Conservation (phyloP, 2,113 vertebrate species). For the Antennarius striatus region DNA sequence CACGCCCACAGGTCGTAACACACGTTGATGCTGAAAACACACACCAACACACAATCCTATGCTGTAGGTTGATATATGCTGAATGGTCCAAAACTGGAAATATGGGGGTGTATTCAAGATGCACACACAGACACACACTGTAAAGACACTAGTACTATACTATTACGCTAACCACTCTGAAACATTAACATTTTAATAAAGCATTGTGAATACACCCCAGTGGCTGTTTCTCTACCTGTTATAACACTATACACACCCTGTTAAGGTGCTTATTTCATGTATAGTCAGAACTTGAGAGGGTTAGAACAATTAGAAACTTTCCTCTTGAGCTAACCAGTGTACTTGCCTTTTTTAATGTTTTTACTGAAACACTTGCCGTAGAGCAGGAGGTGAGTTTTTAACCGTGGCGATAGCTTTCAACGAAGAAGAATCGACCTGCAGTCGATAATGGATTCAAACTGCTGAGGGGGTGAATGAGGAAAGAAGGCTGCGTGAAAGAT, state of each 20-base stretch:
- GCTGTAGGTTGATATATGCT: conserved; percentile 59
- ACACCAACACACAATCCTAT: conserved; percentile 53
- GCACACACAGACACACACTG: conserved; percentile 38
- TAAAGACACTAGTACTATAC: conserved; percentile 49
- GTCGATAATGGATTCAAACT: background rate
- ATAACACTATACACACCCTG: conserved; percentile 56
- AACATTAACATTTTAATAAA: conserved; percentile 37
- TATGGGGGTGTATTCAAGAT: conserved; percentile 49
- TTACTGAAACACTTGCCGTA: conserved; percentile 63
- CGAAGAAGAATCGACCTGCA: background rate
- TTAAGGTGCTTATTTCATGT: conserved; percentile 59
- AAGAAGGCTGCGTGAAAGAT: conserved; percentile 7
- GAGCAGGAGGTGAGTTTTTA: conserved; percentile 50
- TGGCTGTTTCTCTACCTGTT: conserved; percentile 56
- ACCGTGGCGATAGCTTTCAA: conserved; percentile 52
- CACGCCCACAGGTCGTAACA: conserved; percentile 31
- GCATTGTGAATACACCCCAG: conserved; percentile 61
- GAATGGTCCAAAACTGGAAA: conserved; percentile 63
- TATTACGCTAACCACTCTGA: conserved; percentile 53
- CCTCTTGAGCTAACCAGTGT: conserved; percentile 62
- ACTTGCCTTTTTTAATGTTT: conserved; percentile 65
- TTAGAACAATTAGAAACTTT: conserved; percentile 57
- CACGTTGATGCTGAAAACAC: conserved; percentile 49
- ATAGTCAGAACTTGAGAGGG: conserved; percentile 57
- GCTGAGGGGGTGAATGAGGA: conserved; percentile 4